Evolutionary conservation across 2,888 invertebrate species (phyloP).

Genomic region (Nomada ferruginata): DNA sequence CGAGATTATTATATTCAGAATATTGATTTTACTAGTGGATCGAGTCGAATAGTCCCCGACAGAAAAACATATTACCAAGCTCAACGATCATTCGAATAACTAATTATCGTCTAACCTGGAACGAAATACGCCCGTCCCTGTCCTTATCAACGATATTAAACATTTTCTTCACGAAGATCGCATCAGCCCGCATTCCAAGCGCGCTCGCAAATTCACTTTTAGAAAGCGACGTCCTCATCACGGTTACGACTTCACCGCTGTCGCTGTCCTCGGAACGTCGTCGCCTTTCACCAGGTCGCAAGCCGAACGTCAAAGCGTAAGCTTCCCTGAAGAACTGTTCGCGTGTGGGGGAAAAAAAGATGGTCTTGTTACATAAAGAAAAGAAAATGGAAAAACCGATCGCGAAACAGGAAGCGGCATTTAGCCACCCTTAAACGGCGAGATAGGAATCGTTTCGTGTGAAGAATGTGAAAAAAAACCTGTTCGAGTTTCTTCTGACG

Average conservation of each 20-base stretch:
- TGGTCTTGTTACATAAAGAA: background rate
- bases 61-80: background rate
- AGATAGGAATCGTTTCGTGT: background rate
- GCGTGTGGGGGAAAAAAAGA: background rate
- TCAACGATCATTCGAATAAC: background rate
- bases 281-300: slow-evolving; percentile 92
- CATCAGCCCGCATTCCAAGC: slow-evolving; percentile 97
- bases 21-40: background rate
- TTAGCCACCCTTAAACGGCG: background rate
- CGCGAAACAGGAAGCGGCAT: background rate
- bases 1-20: no score
- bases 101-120: slow-evolving; percentile 87
- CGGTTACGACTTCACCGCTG: slow-evolving; percentile 94
- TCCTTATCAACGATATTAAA: slow-evolving; percentile 98
- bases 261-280: slow-evolving; percentile 88
- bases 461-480: slow-evolving; percentile 63
- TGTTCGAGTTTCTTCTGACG: slow-evolving; percentile 95
- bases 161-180: slow-evolving; percentile 98
- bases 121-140: slow-evolving; percentile 96
- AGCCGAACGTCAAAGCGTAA: slow-evolving; percentile 95
- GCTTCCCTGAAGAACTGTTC: slow-evolving; percentile 96
- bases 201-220: slow-evolving; percentile 97
- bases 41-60: no score
- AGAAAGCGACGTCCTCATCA: slow-evolving; percentile 96
- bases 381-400: background rate